Evolutionary conservation across 2,888 invertebrate species (phyloP), one percentile per base, ranked within the genome.

Genomic region (Pemphredon lugubris): DNA sequence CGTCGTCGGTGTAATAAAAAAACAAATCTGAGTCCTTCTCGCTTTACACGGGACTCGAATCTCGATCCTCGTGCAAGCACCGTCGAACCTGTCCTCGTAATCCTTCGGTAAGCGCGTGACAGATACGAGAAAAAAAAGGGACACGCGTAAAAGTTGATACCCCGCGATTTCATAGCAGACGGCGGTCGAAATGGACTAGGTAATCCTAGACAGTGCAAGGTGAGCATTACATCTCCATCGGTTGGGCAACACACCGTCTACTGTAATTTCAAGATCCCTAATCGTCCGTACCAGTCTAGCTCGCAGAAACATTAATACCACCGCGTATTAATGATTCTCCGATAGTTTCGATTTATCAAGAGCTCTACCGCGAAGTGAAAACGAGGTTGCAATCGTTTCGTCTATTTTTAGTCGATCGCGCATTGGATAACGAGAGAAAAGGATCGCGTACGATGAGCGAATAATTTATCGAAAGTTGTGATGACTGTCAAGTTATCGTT

Each of bases 241-340:
- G 75, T 75, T 69, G 61, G 54, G 73, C 73, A 82, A 82, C 65
- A 63, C 68, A 37, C 39, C 57, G 72, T 73, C 75, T 68, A 82
- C 73, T 79, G 78, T 80, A 80, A 82, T 80, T 80, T 75, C 77
- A 80, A 76, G 80, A 79, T 75, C 65, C 70, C 67, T 79, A 81
- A 79, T 72, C 72, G 64, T 50, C 47, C 50, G 64, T 30, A 54
- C 54, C 59, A 20, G 45, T 69, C 64, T 34, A 55, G 13, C 53
- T 30, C 21, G 16, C 23, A 42, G 58, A 51, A 55, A 70, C 57
- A 73, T 70, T 73, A 60, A 65, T 65, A 59, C 51, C 42, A 26
- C 16, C 58, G 30, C 53, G 59, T 51, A 60, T 70, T 68, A 70
- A 66, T 39, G 53, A 51, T 61, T 61, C 26, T 48, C 37, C 53